Evolutionary conservation across 2,797 vertebrate species (phyloP).

Genomic region (Apogon hyalosoma): DNA sequence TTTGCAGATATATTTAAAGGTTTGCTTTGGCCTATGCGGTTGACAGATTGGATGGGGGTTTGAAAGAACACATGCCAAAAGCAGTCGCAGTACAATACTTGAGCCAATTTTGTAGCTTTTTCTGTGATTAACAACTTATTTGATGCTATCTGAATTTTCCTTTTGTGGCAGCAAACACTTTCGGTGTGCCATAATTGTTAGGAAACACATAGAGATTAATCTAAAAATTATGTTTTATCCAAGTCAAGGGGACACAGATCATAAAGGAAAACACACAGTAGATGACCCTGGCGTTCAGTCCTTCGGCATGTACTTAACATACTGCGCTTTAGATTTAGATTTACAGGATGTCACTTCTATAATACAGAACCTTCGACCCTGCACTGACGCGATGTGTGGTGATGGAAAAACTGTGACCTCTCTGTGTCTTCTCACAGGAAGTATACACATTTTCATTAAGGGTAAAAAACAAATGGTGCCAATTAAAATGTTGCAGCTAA

Average conservation of each 20-base stretch:
- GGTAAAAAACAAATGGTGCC: slow-evolving; percentile 34
- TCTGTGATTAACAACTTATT: slow-evolving; percentile 36
- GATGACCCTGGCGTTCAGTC: slow-evolving; percentile 12
- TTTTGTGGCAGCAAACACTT: slow-evolving; percentile 10
- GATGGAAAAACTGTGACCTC: slow-evolving; percentile 61
- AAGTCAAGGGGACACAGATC: background rate
- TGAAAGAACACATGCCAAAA: slow-evolving; percentile 53
- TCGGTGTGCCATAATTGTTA: slow-evolving; percentile 20
- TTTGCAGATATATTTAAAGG: slow-evolving; percentile 36
- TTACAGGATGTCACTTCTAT: slow-evolving; percentile 25
- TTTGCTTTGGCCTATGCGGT: slow-evolving; percentile 22
- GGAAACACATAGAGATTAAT: slow-evolving; percentile 44
- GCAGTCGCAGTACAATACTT: slow-evolving; percentile 36
- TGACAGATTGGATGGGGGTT: slow-evolving; percentile 23
- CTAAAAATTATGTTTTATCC: slow-evolving; percentile 36
- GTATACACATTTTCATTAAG: slow-evolving; percentile 19
- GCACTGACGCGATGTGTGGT: slow-evolving; percentile 33
- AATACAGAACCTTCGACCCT: slow-evolving; percentile 27
- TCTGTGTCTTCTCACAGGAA: slow-evolving; percentile 57
- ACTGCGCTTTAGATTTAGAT: slow-evolving; percentile 5
- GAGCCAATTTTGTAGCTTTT: slow-evolving; percentile 23
- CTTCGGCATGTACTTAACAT: slow-evolving; percentile 14
- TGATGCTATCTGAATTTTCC: slow-evolving; percentile 31
- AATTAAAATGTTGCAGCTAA: slow-evolving; percentile 63
- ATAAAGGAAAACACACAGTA: slow-evolving; percentile 21